Evolutionary conservation across 2,888 invertebrate genomes (phyloP).

Genomic region (Metalampra italica): DNA sequence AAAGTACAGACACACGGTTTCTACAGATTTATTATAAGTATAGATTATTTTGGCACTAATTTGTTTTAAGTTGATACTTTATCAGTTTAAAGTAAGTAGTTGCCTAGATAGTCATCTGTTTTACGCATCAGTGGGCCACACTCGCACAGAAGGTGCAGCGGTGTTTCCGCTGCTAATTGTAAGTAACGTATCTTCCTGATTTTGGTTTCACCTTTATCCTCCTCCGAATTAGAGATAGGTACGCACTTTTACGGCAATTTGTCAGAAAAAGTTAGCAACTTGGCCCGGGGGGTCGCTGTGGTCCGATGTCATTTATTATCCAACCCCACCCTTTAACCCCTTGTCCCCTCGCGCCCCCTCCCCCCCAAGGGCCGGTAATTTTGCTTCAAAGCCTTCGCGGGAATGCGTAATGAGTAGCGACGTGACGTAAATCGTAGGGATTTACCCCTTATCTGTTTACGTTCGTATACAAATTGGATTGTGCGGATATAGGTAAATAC

Average conservation of each 20-base stretch:
- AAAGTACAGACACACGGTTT: no score
- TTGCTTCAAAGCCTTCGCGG: constrained; percentile 71
- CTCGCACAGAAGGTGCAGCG: no score
- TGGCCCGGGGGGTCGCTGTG: constrained; percentile 45
- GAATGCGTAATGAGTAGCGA: constrained; percentile 72
- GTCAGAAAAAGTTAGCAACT: constrained; percentile 74
- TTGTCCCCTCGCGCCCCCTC: constrained; percentile 14
- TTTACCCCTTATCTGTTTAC: constrained; percentile 48
- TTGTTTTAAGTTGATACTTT: no score
- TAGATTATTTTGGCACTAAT: no score
- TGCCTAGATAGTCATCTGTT: no score
- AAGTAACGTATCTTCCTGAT: no score
- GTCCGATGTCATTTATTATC: constrained; percentile 59
- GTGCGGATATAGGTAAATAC: not conserved
- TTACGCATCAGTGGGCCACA: no score
- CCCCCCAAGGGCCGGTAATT: constrained; percentile 71
- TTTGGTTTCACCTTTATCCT: constrained; percentile 6
- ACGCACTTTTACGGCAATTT: constrained; percentile 71
- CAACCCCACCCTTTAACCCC: constrained; percentile 30
- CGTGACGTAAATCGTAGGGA: constrained; percentile 64
- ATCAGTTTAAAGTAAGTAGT: no score
- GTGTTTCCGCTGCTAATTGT: no score
- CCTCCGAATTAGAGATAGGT: constrained; percentile 39
- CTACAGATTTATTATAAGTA: no score
- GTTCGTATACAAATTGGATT: constrained; percentile 12